These are phyloP conservation scores for Mustela nigripes DNA, from an alignment of 2,113 vertebrate species.

Conservation along the genomic window DNA sequence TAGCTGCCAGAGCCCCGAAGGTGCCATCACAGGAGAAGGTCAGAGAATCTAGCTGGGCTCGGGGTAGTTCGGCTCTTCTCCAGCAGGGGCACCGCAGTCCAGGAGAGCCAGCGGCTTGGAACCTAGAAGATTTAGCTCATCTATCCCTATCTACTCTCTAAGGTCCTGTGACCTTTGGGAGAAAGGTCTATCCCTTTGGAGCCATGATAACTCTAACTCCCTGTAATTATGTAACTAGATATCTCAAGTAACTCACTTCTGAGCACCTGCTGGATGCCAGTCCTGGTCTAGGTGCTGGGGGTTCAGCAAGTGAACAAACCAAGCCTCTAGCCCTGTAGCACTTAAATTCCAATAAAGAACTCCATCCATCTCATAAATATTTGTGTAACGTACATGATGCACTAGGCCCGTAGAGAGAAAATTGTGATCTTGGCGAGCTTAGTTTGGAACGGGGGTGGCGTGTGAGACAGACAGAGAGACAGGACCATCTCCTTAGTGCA, in stretches of 20 bases:
- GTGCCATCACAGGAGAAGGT: background rate
- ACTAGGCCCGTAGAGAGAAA: background rate
- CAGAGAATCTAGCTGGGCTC: background rate
- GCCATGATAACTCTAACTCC: background rate
- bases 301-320: background rate
- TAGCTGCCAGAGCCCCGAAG: background rate
- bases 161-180: background rate
- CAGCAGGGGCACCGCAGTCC: slow-evolving; percentile 45
- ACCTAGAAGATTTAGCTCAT: background rate
- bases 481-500: background rate
- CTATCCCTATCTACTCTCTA: background rate
- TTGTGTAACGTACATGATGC: background rate
- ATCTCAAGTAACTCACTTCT: background rate
- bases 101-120: slow-evolving; percentile 26
- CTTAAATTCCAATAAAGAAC: background rate
- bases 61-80: slow-evolving; percentile 47
- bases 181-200: background rate
- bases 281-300: background rate
- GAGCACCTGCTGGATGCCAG: background rate
- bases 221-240: background rate
- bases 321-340: background rate
- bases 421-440: background rate
- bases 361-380: background rate
- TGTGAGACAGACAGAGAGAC: background rate
- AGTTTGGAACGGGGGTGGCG: background rate